These are phyloP conservation scores for Helicolenus hilgendorfi DNA, from an alignment of 2,797 vertebrate genomes.

Conservation along the genomic window DNA sequence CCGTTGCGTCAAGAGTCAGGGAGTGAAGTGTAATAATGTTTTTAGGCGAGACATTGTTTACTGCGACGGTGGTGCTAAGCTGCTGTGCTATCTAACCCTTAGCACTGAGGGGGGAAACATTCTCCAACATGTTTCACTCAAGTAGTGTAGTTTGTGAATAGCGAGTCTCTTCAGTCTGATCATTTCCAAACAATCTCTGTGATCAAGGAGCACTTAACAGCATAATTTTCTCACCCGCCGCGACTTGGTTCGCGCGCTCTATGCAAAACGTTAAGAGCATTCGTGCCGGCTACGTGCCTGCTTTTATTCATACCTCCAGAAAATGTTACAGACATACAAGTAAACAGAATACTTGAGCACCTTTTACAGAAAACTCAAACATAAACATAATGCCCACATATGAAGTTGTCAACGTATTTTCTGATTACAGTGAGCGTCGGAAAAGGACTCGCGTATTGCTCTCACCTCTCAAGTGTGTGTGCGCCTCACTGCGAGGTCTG, in stretches of 20 bases:
- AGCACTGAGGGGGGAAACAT: neutral
- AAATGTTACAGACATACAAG: neutral
- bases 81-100: neutral
- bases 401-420: neutral
- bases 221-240: neutral
- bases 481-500: constrained; percentile 18
- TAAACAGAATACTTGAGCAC: neutral
- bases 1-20: neutral
- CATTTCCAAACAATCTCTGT: constrained; percentile 3
- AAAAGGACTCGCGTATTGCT: neutral
- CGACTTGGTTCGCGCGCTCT: neutral
- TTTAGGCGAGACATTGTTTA: constrained; percentile 7
- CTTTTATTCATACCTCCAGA: neutral
- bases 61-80: neutral
- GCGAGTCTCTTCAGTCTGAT: neutral
- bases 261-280: neutral
- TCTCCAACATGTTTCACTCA: constrained; percentile 1
- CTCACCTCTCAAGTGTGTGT: neutral
- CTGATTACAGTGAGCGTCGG: neutral
- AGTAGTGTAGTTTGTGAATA: neutral
- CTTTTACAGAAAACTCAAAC: neutral
- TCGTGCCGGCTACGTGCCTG: neutral
- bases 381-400: neutral
- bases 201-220: neutral
- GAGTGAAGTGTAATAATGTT: neutral